Base-by-base conservation (phyloP, 1,140 invertebrate genomes). In the Conus betulinus region DNA sequence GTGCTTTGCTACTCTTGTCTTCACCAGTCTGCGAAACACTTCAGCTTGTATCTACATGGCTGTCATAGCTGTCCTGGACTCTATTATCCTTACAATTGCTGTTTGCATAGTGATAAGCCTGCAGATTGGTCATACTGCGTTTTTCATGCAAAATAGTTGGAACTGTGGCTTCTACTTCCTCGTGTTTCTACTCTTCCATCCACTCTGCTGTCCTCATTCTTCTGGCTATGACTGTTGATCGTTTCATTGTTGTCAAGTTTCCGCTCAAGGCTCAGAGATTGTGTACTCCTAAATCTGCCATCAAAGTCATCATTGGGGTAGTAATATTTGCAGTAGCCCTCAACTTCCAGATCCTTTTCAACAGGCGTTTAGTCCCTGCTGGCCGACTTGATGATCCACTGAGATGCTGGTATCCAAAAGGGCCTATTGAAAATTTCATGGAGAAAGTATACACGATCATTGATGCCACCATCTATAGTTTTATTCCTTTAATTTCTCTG, bases 41-140 rank as follows among this genome's bases (percentile, higher is more conserved):
- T 92, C 93, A 20, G 93, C 94, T 15, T 92, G 91, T 88, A 88
- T 94, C 74, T 94, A 94, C 87, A 91, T 94, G 91, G 90, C 92
- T 7, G 89, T 90, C 20, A 89, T 94, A 17, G 93, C 94, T 1
- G 86, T 92, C 5, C 88, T 90, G 15, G 94, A 94, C 67, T 90
- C 91, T 51, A 55, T 90, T 1, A 91, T 92, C 23, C 88, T 94
- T 17, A 88, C 89, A 27, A 82, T 92, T 10, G 90, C 87, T 52
- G 17, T 79, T 7, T 76, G 76, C 20, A 53, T 71, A n/a, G 51
- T 87, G 10, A 39, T 89, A 20, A 55, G 78, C 17, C 6, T 27
- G 25, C 86, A 52, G n/a, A 57, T 84, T 4, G 83, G 83, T 7
- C 52, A 84, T 20, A 23, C 87, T 0, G 81, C 13, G 11, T 84